Evolutionary conservation across 2,797 vertebrate genomes (phyloP), one percentile per base, ranked within the genome.

Genomic region (Gallinago stenura): DNA sequence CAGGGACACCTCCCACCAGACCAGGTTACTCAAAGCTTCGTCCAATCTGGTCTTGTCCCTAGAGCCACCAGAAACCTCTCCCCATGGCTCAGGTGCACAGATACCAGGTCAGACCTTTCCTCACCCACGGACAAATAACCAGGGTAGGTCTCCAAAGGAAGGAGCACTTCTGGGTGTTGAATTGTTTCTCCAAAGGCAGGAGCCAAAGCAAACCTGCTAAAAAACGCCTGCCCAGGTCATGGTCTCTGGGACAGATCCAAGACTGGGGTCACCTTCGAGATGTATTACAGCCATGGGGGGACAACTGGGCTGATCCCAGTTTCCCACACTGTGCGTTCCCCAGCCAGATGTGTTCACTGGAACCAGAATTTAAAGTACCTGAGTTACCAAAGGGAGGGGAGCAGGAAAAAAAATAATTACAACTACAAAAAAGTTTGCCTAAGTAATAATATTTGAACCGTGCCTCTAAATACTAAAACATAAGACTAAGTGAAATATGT

Each of bases 121-220:
- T 39, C 1, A 0, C 2, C 25, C 53, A 3, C 0, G 1, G 16
- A 15, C 18, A 57, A 45, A 69, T 7, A 30, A 30, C 25, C 1
- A 1, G 33, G 20, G 33, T 2, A 30, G 60, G 69, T 16, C 22
- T 46, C 58, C 89, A 53, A 60, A 75, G 61, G 64, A 77, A 61
- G 65, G 37, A 77, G 28, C 8, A 7, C 10, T 1, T 6, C 53
- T 68, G 37, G 28, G 6, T 94, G 91, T 88, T 33, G 65, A 78
- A 16, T 21, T 17, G 15, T 48, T 87, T 80, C 64, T 57, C 43
- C 75, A 69, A 87, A 83, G n/a, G 17, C 5, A 26, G 33, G 25
- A 84, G 58, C 50, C 54, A 65, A 82, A 79, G 43, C 9, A 53
- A 83, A 72, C 46, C 41, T 50, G 46, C 58, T 9, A 7, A 46